Evolutionary conservation across 2,113 vertebrate genomes (phyloP), one percentile per base, ranked within the genome.

Genomic region (Opisthocomus hoazin): DNA sequence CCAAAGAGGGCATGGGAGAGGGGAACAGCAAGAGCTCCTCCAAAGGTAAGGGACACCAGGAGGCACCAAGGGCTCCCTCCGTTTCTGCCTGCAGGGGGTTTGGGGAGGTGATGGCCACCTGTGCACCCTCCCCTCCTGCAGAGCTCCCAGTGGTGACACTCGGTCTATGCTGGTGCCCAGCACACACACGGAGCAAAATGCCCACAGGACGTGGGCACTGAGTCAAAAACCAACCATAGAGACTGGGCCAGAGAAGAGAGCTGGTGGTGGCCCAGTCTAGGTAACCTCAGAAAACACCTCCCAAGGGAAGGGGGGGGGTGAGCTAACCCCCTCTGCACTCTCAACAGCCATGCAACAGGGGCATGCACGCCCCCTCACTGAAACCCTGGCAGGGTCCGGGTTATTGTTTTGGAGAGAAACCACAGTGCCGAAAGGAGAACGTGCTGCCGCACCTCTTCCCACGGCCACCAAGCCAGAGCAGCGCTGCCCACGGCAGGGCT

Each of bases 281-380:
- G 53, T 65, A 73, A 50, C 8, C 39, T 46, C 61, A 50, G 63
- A 85, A 80, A 45, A 32, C 5, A 34, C 5, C 8, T 68, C n/a
- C 26, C 21, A 63, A 2, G 36, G 23, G 4, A 65, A 77, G 16
- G 3, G 15, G 15, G 6, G 4, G 15, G 17, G 3, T n/a, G 13
- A 85, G 12, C 14, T 43, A 85, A 85, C 2, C 1, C 9, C 9
- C 20, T 75, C 12, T 1, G 4, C 22, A 61, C 13, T 1, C 1
- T 32, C 7, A 45, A 45, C 39, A 76, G 41, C 39, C 58, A 48
- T 3, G 4, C 66, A 93, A 43, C 0, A 1, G 17, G 8, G 29
- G 10, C 0, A 0, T 2, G 10, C 8, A 13, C 0, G 0, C 61
- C 18, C 18, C 58, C 15, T 58, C 77, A 63, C 7, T 0, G 0